Percentiles rank a stretch among this genome's conserved stretches.
Conservation (phyloP, 2,888 invertebrate species). For the Dermolepida albohirtum region DNA sequence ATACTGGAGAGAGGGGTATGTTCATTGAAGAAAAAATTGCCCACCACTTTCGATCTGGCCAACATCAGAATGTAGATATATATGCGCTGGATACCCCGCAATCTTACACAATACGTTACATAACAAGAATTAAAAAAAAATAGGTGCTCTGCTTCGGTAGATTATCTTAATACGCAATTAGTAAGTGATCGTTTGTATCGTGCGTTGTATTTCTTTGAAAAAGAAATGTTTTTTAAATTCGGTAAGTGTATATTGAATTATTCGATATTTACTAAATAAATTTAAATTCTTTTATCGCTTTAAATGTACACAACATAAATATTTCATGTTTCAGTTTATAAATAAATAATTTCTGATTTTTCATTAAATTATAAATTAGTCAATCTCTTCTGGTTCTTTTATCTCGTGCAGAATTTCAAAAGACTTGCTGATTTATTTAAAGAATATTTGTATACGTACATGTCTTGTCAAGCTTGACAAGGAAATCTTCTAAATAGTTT, state of each 20-base stretch:
- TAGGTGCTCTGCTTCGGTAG: neutral
- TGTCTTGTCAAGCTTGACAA: no score
- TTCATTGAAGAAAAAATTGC: constrained; percentile 28
- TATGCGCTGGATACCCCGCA: constrained; percentile 1
- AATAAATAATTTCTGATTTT: no score
- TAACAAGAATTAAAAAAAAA: constrained; percentile 3
- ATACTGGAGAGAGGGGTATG: neutral
- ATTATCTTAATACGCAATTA: neutral
- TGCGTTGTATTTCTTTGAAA: neutral
- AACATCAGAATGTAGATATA: constrained; percentile 2
- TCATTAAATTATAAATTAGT: no score
- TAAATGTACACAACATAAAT: no score
- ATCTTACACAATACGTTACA: constrained; percentile 22
- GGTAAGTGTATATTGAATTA: neutral
- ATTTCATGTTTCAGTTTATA: no score
- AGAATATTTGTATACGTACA: no score
- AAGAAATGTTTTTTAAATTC: neutral
- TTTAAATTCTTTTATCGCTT: no score
- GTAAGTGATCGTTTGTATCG: constrained; percentile 1
- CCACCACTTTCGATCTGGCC: constrained; percentile 26
- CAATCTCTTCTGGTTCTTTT: no score
- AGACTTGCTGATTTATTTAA: no score
- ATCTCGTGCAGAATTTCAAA: no score
- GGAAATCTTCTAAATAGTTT: no score
- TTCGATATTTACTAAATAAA: no score